phyloP scores from a whole-genome alignment of 2,113 vertebrate genomes.

The Serilophus lunatus region DNA sequence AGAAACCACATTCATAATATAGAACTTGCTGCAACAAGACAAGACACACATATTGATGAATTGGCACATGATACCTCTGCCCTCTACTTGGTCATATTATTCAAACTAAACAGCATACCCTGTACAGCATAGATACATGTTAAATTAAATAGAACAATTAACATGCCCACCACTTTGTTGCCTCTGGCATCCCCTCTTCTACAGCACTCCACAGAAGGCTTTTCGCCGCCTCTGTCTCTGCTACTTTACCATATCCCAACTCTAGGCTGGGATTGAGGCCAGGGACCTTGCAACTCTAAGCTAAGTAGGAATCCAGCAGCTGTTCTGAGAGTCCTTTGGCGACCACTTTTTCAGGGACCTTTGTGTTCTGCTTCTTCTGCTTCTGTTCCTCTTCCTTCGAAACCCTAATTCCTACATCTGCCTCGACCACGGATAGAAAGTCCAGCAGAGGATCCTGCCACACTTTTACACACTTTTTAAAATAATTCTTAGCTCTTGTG shows the following conservation, averaged over 20 bases:
- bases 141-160: neutral
- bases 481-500: neutral
- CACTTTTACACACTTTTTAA: neutral
- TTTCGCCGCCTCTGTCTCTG: neutral
- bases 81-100: neutral
- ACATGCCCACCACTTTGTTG: neutral
- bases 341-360: neutral
- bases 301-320: neutral
- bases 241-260: neutral
- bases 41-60: conserved; percentile 34
- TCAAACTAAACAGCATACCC: neutral
- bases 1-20: neutral
- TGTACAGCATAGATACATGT: neutral
- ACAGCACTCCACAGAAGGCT: neutral
- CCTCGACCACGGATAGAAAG: neutral
- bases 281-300: neutral
- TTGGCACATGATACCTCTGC: neutral
- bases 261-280: neutral
- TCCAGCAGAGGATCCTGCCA: neutral
- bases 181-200: neutral
- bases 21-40: conserved; percentile 43
- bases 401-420: neutral
- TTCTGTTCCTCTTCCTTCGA: neutral
- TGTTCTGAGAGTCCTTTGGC: neutral
- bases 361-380: neutral